phyloP scores from a whole-genome alignment of 2,113 vertebrate genomes.

The Sinocyclocheilus anshuiensis region DNA sequence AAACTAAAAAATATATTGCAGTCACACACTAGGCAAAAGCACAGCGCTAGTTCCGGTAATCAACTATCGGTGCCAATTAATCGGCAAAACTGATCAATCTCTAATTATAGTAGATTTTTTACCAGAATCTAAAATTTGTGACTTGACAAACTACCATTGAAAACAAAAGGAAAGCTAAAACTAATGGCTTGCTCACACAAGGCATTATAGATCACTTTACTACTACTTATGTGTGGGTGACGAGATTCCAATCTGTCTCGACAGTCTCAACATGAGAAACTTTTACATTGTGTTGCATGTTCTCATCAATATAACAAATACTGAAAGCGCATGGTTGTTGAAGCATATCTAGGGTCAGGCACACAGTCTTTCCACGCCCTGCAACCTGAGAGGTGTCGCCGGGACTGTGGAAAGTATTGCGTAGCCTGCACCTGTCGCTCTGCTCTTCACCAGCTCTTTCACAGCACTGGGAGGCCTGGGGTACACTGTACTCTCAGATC shows the following conservation, averaged over 20 bases:
- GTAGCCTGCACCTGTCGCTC: slow-evolving; percentile 41
- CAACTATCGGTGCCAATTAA: no score
- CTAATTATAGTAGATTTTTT: not conserved
- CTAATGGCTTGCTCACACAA: not conserved
- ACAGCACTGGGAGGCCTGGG: slow-evolving; percentile 36
- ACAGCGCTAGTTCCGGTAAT: no score
- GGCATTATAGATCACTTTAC: not conserved
- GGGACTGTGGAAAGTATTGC: slow-evolving; percentile 22
- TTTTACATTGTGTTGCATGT: not conserved
- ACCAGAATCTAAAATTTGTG: not conserved
- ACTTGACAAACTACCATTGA: not conserved
- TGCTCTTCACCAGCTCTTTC: slow-evolving; percentile 20
- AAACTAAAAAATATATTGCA: no score
- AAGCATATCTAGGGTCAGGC: not conserved
- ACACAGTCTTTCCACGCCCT: slow-evolving; percentile 26
- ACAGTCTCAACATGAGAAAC: not conserved
- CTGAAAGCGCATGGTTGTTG: not conserved
- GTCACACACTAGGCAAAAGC: no score
- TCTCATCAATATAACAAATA: not conserved
- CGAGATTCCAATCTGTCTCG: not conserved
- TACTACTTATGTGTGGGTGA: not conserved
- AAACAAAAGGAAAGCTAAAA: not conserved
- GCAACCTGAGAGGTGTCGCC: slow-evolving; percentile 30
- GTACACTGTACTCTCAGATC: slow-evolving; percentile 36
- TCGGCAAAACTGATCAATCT: no score